Evolutionary conservation across 2,888 invertebrate genomes (phyloP).

Genomic region (Metallyticus violacea): DNA sequence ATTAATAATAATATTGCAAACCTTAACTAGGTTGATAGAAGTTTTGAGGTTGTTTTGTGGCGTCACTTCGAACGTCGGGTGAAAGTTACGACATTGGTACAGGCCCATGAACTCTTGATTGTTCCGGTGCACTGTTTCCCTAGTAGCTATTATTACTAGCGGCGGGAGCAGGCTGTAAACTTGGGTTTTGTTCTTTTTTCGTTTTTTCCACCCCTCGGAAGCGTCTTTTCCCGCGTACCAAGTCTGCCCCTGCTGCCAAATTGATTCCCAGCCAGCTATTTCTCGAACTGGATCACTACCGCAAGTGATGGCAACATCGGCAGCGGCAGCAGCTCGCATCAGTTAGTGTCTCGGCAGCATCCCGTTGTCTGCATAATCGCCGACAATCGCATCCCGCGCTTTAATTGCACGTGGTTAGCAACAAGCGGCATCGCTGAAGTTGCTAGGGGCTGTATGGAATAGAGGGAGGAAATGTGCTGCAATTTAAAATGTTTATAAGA

Average conservation of each 20-base stretch:
- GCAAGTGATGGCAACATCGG: not conserved
- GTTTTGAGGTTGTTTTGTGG: too few relatives aligned
- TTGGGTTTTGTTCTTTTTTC: not conserved
- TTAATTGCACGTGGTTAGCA: too few relatives aligned
- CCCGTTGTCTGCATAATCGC: not conserved
- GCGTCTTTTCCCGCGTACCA: not conserved
- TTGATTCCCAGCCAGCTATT: not conserved
- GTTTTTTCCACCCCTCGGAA: constrained; percentile 1
- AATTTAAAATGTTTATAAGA: too few relatives aligned
- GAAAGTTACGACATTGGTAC: not conserved
- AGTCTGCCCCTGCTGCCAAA: not conserved
- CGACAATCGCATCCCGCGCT: too few relatives aligned
- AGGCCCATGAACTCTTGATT: not conserved
- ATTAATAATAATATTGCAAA: too few relatives aligned
- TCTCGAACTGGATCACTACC: not conserved
- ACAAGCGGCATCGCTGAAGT: too few relatives aligned
- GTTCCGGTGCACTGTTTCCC: not conserved
- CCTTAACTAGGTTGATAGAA: too few relatives aligned
- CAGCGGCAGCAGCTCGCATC: not conserved
- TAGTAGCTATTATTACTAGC: not conserved
- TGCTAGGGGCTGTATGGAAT: too few relatives aligned
- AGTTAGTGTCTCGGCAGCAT: not conserved
- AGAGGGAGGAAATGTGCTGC: too few relatives aligned
- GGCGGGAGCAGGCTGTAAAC: not conserved
- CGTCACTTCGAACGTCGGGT: too few relatives aligned